Base-by-base conservation (phyloP, 2,888 invertebrate genomes). In the Lottia gigantea region DNA sequence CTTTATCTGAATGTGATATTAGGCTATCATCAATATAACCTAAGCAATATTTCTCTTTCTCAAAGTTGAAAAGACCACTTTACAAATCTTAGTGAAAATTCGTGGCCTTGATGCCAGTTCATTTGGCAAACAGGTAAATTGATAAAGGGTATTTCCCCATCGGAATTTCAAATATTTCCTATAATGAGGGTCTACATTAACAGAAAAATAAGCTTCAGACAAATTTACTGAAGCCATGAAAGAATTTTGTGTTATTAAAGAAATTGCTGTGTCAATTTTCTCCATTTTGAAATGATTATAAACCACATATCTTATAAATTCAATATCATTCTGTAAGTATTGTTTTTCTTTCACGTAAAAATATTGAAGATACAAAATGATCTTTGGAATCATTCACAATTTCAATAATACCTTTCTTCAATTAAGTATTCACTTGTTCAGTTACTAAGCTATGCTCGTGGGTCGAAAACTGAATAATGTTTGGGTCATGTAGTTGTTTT, bases 21-120 rank as follows among this genome's bases (percentile, higher is more conserved):
- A 55, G 23, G 19, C 55, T 55, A 55, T 55, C 55, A 55, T 55
- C 55, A 19, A 55, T 55, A 23, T 55, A 55, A 23, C 55, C 55
- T 23, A 55, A 55, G 14, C n/a, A 23, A 55, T 23, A 55, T 55
- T 55, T 19, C 23, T 23, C 15, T 55, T 14, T 23, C 23, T n/a
- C 8, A 23, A 14, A 23, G 23, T 23, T 23, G 55, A 23, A 55
- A 55, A 55, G 11, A 55, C 55, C n/a, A 55, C 55, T 55, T 23
- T 55, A 55, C 55, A 55, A 55, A 23, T 55, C 4, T 55, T 55
- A 14, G 55, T 55, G 23, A 55, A 55, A 23, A 55, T 55, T 19
- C 55, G 55, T 23, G 19, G 55, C 7, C 19, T 11, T 55, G 55
- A 55, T 6, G 55, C 8, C 12, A 55, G 14, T 2, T 19, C 23